Evolutionary conservation across 2,797 vertebrate species (phyloP), one percentile per base, ranked within the genome.

Genomic region (Macrochelys suwanniensis): DNA sequence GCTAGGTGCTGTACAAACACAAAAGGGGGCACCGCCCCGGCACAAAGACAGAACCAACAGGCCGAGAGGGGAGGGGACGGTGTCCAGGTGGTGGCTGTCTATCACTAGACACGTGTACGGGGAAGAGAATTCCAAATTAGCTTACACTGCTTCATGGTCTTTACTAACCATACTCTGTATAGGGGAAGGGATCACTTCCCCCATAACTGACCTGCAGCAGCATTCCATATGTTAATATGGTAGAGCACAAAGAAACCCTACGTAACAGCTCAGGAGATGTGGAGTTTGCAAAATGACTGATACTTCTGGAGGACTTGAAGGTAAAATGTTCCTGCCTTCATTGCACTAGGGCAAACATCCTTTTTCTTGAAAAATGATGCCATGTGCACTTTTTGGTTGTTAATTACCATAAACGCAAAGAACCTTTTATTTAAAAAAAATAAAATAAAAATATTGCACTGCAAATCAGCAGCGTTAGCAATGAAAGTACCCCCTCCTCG

Each of bases 261-360:
- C n/a, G 50, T 25, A 77, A 42, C 9, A 21, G 15, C 54, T 0
- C 2, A 17, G 23, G 59, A 31, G 23, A 25, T 53, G 54, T 42
- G 47, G 77, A 74, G 2, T 13, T 79, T 37, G 23, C 7, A 33
- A 54, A 2, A 56, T n/a, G n/a, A 59, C 19, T 25, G 79, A 88
- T 68, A 74, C 28, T 50, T 33, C 25, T 61, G 2, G 0, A 2
- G 2, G 0, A 2, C 0, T 12, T 61, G 3, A 51, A 0, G 87
- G 26, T 57, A 83, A 42, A 50, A 82, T 1, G 1, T 25, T 2
- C 7, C 57, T 37, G 23, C 47, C 56, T 57, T n/a, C 11, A 10
- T 3, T 33, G 90, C 37, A 42, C 16, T 37, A 47, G 33, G 80
- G 54, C 28, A 3, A 16, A 84, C 88, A 16, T 42, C 1, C 49